Evolutionary conservation across 2,797 vertebrate genomes (phyloP).

Genomic region (Pelodytes ibericus): DNA sequence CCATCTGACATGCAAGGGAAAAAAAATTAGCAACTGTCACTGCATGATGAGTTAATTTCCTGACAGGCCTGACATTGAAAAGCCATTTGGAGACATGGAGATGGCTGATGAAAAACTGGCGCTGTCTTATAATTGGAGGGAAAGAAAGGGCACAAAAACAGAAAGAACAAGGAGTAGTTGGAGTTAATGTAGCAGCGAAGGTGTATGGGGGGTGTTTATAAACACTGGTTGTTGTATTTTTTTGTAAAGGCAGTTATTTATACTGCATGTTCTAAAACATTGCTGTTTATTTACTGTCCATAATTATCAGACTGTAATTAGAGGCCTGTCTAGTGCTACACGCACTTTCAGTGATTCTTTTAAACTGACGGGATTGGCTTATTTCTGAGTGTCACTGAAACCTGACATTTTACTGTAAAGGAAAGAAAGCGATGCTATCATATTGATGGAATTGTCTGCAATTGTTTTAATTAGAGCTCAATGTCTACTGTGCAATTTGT

Average conservation of each 20-base stretch:
- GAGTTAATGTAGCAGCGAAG: conserved; percentile 59
- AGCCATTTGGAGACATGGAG: conserved; percentile 84
- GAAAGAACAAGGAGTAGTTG: conserved; percentile 59
- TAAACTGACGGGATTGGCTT: conserved; percentile 60
- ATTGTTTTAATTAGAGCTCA: conserved; percentile 63
- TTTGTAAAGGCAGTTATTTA: conserved; percentile 42
- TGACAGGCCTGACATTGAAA: conserved; percentile 92
- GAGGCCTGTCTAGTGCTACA: conserved; percentile 56
- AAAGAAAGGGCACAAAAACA: conserved; percentile 75
- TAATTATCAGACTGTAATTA: conserved; percentile 65
- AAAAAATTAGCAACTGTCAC: conserved; percentile 98
- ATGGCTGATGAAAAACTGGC: conserved; percentile 90
- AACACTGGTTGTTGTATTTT: conserved; percentile 57
- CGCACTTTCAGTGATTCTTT: conserved; percentile 42
- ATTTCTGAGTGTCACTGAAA: conserved; percentile 61
- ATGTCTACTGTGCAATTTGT: conserved; percentile 51
- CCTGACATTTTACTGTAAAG: conserved; percentile 62
- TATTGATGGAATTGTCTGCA: conserved; percentile 56
- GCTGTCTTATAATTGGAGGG: conserved; percentile 86
- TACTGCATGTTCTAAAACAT: conserved; percentile 43
- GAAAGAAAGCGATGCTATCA: conserved; percentile 55
- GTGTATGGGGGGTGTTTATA: conserved; percentile 51
- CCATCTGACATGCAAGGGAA: conserved; percentile 90
- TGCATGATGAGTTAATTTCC: conserved; percentile 97
- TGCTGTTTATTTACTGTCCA: conserved; percentile 55